Evolutionary conservation across 2,797 vertebrate genomes (phyloP), one percentile per base, ranked within the genome.

Genomic region (Semotilus atromaculatus): DNA sequence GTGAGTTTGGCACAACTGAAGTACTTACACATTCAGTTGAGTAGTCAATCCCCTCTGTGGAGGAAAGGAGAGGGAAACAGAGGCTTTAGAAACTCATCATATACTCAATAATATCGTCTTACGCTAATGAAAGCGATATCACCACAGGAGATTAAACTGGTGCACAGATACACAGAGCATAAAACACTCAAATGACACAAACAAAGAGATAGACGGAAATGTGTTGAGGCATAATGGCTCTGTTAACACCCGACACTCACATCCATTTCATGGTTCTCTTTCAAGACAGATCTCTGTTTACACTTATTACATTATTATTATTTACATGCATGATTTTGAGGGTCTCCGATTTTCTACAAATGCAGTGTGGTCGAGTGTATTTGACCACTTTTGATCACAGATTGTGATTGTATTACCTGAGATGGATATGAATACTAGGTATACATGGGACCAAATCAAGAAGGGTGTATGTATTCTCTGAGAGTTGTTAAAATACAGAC

Each of bases 21-120:
- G 86, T 90, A 95, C 95, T 95, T 89, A 96, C 95, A 81, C 92
- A 93, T 38, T 92, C 86, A 62, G 71, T 92, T 91, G 92, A 93
- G 64, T 94, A 93, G 81, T 95, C 93, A 1, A 92, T 91, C 19
- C 91, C 92, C 18, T 95, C 95, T 95, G 92, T 86, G 81, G 82
- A 40, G 18, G 66, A 75, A 23, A 85, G 53, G 82, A 36, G 6
- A 60, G 31, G 31, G 64, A 38, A 82, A 64, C 64, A 60, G 8
- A 38, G 29, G 10, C 34, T 80, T 86, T 68, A 76, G 71, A 76
- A 51, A 31, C 40, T 53, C 23, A 66, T 68, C 23, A 45, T 26
- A 23, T 21, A 48, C 60, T 21, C 5, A 38, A 38, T 45, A n/a
- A 45, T 23, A 38, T 80, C 58, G 51, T 31, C 70, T 58, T 58